Evolutionary conservation across 2,888 invertebrate genomes (phyloP), one percentile per base, ranked within the genome.

Genomic region (Heliconius cydno): DNA sequence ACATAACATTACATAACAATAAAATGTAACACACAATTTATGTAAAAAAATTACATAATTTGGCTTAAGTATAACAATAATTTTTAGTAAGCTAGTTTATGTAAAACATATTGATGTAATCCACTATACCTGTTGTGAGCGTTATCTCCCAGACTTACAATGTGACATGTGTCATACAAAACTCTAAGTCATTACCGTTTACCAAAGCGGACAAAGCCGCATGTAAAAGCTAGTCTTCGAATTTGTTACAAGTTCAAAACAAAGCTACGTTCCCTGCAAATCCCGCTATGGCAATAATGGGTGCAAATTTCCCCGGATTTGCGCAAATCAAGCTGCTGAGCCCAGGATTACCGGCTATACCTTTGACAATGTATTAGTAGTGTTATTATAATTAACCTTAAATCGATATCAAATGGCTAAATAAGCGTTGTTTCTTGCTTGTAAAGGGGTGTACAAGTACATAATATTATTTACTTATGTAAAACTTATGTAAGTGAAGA

Each of bases 241-340:
- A 75, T 75, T 74, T 74, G 41, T 74, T 65, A 41, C 63, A 65
- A 65, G 75, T 75, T 75, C 10, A 25, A 65, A 74, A 74, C 63
- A 65, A 74, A 19, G 74, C 63, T 65, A 41, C 41, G 41, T 85
- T 84, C 85, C 86, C 82, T 85, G 85, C 80, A 88, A 89, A 89
- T 87, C 88, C 87, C 86, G 87, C 86, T 88, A 87, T 87, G 86
- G 79, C 83, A 85, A 85, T 87, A 90, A 91, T 90, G 87, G 88
- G 87, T 88, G 88, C 87, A 90, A 90, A 90, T 91, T 89, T 88
- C 76, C 67, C 71, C 25, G 79, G 88, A 84, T 80, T 80, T 77
- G 76, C 67, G 72, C 72, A 80, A 70, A 80, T 80, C 67, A 80
- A 60, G 41, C 30, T 66, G 65, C 71, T 73, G 60, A 75, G 28